phyloP scores from a whole-genome alignment of 2,113 vertebrate genomes.

The Actenoides lindsayi region DNA sequence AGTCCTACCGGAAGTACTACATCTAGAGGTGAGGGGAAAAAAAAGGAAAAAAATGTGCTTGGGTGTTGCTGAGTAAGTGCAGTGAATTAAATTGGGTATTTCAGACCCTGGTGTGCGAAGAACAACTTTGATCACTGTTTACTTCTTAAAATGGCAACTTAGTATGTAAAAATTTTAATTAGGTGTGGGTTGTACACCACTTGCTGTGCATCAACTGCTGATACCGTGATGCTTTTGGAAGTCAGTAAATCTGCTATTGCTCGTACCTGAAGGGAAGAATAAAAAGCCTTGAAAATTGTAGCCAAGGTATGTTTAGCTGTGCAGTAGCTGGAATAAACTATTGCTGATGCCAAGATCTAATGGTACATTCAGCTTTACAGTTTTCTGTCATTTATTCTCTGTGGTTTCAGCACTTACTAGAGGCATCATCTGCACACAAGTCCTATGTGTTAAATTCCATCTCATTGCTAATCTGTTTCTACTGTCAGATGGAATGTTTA shows the following conservation, averaged over 20 bases:
- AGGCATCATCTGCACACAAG: not conserved
- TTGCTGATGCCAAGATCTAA: not conserved
- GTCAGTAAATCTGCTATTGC: not conserved
- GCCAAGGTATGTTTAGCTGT: not conserved
- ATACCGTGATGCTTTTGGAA: not conserved
- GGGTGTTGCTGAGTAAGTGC: not conserved
- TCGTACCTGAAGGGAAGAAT: not conserved
- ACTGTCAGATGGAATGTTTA: conserved; percentile 14
- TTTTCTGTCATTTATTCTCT: not conserved
- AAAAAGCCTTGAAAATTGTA: not conserved
- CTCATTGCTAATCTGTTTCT: not conserved
- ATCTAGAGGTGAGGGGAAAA: conserved; percentile 86
- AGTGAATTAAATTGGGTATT: not conserved
- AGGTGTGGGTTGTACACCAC: not conserved
- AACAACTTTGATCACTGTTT: not conserved
- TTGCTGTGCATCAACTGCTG: not conserved
- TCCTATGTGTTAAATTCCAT: not conserved
- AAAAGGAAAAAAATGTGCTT: not conserved
- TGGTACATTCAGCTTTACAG: not conserved
- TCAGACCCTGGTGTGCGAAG: not conserved
- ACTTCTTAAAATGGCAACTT: not conserved
- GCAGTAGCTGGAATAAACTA: not conserved
- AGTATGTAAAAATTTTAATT: not conserved
- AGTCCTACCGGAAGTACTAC: conserved; percentile 90
- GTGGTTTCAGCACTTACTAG: not conserved